Evolutionary conservation across 2,113 vertebrate genomes (phyloP), one percentile per base, ranked within the genome.

Genomic region (Epinephelus lanceolatus): DNA sequence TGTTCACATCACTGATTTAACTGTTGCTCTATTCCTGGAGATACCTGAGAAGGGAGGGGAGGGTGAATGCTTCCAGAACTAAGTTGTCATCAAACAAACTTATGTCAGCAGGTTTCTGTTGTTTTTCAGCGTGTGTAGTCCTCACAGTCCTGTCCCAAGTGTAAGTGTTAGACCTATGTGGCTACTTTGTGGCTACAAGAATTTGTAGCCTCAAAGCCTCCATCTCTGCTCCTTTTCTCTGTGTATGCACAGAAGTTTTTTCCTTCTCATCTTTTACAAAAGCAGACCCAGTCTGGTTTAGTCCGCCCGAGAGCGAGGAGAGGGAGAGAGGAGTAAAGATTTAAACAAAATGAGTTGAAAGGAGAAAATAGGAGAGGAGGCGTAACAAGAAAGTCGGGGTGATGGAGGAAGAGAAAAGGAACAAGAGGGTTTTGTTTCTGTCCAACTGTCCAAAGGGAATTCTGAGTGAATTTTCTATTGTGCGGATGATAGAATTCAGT

Each of bases 341-440:
- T 25, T 19, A 19, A 62, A 71, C 30, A 42, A 70, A 78, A 61
- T 27, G 6, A 52, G 66, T 10, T 69, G 55, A 78, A 69, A 51
- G 17, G 37, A 42, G 66, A 52, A 70, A 53, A 60, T 68, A 18
- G 49, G 17, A 55, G 45, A n/a, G 13, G 55, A 37, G 42, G 23
- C 25, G 62, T 45, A 4, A 17, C 10, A 19, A 13, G 49, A 42
- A 53, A 23, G 30, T 13, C 4, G 5, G 18, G 23, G 2, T 47
- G 23, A 33, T 19, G 23, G 30, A 55, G 51, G 27, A 66, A 2
- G 45, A 25, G 19, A 45, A 25, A 42, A 2, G 65, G 7, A 27
- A 27, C 42, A 1, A 25, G 65, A 49, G 65, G 3, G 61, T 45
- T 72, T 72, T 25, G 52, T 57, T 42, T 57, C 53, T 71, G 69